A percentile compares a stretch with the other conserved stretches of the same genome.
Evolutionary conservation across 2,888 invertebrate genomes (phyloP).

Genomic region (Stratiomys singularior): DNA sequence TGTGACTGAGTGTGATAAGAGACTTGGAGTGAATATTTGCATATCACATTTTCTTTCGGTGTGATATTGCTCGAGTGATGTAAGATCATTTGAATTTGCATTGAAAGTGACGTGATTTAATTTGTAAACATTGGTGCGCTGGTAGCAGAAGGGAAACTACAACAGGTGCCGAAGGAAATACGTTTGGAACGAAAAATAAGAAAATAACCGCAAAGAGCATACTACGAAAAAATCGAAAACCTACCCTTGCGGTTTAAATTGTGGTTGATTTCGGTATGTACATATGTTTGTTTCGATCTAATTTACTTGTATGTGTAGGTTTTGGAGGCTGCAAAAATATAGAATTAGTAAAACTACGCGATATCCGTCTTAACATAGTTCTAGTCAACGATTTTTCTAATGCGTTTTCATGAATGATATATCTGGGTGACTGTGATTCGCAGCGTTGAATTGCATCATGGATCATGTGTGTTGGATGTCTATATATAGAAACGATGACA

Average conservation of each 20-base stretch:
- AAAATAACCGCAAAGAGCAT: background rate
- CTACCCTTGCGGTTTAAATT: background rate
- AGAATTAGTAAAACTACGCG: no score
- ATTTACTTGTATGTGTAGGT: no score
- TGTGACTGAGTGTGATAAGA: background rate
- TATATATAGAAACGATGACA: no score
- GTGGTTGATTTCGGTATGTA: constrained; percentile 13
- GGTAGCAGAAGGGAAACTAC: background rate
- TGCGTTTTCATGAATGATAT: no score
- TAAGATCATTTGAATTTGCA: background rate
- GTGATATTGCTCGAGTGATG: background rate
- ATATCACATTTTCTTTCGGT: background rate
- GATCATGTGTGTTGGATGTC: no score
- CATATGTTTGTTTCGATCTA: background rate
- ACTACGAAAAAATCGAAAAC: background rate
- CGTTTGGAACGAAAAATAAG: background rate
- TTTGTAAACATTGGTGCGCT: background rate
- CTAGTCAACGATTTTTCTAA: no score
- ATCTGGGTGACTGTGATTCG: no score
- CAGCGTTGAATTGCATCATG: no score
- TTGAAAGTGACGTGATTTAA: constrained; percentile 20
- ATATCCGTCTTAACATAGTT: no score
- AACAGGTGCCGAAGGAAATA: background rate
- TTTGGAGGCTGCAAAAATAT: no score
- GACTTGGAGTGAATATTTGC: background rate